phyloP scores from a whole-genome alignment of 2,113 vertebrate species.

The Calidris pugnax region DNA sequence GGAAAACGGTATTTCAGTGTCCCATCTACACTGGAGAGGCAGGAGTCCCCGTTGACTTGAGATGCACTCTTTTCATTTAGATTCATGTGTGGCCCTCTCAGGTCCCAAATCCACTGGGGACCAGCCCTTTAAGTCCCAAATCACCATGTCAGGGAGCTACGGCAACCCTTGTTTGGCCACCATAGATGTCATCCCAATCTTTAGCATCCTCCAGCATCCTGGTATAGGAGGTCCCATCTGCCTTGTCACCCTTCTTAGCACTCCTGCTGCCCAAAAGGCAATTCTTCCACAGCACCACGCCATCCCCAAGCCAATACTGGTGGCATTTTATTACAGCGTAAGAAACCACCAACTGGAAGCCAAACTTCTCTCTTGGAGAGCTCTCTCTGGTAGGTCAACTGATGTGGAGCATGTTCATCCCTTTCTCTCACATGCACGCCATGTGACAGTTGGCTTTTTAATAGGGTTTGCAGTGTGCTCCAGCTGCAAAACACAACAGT shows the following conservation, averaged over 20 bases:
- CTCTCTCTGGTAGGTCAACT: background rate
- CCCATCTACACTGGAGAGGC: background rate
- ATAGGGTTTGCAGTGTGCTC: background rate
- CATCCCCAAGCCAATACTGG: rapidly evolving
- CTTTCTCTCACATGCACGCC: background rate
- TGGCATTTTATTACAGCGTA: background rate
- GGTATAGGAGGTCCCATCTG: background rate
- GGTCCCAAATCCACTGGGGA: background rate
- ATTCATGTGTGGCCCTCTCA: background rate
- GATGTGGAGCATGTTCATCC: rapidly evolving
- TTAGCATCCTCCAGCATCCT: background rate
- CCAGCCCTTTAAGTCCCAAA: background rate
- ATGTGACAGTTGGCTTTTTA: background rate
- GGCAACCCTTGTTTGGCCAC: background rate
- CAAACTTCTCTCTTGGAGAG: background rate
- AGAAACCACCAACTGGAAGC: background rate
- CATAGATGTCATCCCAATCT: rapidly evolving
- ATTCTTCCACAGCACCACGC: background rate
- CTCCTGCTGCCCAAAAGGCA: background rate
- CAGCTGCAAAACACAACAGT: background rate
- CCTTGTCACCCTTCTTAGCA: background rate
- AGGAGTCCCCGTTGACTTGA: background rate
- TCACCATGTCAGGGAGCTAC: background rate
- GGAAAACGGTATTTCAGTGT: background rate
- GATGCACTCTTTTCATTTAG: background rate